A percentile compares a stretch with the other conserved stretches of the same genome.
Evolutionary conservation across 2,113 vertebrate species (phyloP).

Genomic region (Leptobrachium ailaonicum): DNA sequence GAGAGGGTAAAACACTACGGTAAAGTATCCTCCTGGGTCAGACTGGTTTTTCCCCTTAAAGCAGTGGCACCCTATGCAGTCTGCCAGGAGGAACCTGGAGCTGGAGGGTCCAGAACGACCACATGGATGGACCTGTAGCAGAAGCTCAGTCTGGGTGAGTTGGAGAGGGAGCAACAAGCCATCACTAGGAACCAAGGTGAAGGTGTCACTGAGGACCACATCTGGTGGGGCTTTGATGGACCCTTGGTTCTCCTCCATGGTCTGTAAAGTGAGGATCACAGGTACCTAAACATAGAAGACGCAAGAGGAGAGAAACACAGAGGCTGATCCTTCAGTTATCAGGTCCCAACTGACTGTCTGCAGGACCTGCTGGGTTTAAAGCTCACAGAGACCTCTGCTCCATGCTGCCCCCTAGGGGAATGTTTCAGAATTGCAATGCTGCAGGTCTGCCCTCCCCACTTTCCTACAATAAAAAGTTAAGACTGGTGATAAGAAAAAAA

Average conservation of each 20-base stretch:
- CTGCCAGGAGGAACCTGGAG: constrained; percentile 21
- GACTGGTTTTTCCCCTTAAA: constrained; percentile 13
- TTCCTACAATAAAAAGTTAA: no score
- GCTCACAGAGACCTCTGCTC: constrained; percentile 15
- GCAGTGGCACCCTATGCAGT: constrained; percentile 54
- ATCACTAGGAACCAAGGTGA: constrained; percentile 19
- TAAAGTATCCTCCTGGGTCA: constrained; percentile 54
- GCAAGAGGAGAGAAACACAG: not conserved
- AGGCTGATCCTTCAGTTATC: not conserved
- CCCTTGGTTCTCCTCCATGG: constrained; percentile 33
- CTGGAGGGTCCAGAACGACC: not conserved
- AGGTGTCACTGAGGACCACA: constrained; percentile 32
- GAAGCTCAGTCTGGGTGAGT: constrained; percentile 43
- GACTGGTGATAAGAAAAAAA: no score
- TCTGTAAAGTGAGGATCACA: not conserved
- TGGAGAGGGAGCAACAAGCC: constrained; percentile 20
- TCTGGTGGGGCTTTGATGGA: not conserved
- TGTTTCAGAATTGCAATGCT: not conserved
- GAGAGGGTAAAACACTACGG: constrained; percentile 54
- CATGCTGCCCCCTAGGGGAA: constrained; percentile 21
- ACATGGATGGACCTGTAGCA: constrained; percentile 23
- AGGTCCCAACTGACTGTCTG: constrained; percentile 22
- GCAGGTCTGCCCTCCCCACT: no score
- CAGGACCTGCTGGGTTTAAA: constrained; percentile 3
- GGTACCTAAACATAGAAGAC: not conserved